Base-by-base conservation (phyloP, 2,113 vertebrate genomes). In the Ochotona princeps region DNA sequence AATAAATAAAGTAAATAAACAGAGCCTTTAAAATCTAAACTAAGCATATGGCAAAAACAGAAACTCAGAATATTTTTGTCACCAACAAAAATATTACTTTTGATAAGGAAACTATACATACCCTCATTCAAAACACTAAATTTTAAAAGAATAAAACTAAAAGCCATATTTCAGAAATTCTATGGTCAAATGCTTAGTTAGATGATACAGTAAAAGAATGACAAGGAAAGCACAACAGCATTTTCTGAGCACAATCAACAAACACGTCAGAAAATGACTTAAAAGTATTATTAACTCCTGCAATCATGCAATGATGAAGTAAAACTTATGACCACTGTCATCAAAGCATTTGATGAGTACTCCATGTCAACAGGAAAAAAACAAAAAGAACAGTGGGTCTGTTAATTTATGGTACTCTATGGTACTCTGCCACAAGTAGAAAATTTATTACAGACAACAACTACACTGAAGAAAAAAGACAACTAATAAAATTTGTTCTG, bases 91-190 rank as follows among this genome's bases (percentile, higher is more conserved):
- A 51, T 72, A 75, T 30, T 78, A 87, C 60, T 91, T 73, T 51
- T 91, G 25, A 47, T 30, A 85, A 88, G 23, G 17, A 91, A 91
- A 94, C 90, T 15, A 74, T 0, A 76, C 66, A 7, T 44, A 81
- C 73, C 91, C 75, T 89, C 70, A 61, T 83, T 51, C 83, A 94
- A 80, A 75, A 10, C 8, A 65, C 32, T 47, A n/a, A 76, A 51
- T 67, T 66, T 69, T 87, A 67, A 91, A 14, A 80, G 17, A 83
- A 83, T 83, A 87, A 91, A 60, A 89, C 15, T 63, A 90, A 74
- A 95, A 65, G 13, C n/a, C 82, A 69, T 26, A 90, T 67, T 94
- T n/a, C 82, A 30, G 87, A 93, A 87, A 89, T 65, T 75, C 67
- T 79, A 26, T 51, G 26, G 79, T 5, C 30, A 72, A 86, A 75